Evolutionary conservation across 2,797 vertebrate species (phyloP), one percentile per base, ranked within the genome.

Genomic region (Halcyon badia): DNA sequence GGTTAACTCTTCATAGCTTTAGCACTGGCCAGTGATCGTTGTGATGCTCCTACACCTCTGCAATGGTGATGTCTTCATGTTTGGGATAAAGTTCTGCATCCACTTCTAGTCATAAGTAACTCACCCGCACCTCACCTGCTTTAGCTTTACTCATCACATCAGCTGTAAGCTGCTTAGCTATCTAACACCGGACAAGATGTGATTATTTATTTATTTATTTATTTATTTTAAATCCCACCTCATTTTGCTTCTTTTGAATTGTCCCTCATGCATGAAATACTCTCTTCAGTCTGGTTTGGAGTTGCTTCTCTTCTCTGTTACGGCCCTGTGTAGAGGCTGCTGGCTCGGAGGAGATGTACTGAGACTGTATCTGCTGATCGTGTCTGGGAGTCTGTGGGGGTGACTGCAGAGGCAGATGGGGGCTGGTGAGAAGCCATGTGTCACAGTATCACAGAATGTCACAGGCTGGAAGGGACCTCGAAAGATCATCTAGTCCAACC

Each of bases 311-410:
- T 83, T 9, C 19, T 44, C 56, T 10, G 6, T 39, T n/a, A 49
- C 30, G 11, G 5, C 33, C 3, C 8, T 68, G 6, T 22, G 10
- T 42, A 49, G 54, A 56, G 39, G 14, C 35, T 85, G 42, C 42
- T 71, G 58, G 22, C 24, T 42, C 56, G n/a, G 22, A 14, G 14
- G 46, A 56, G 10, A 39, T 52, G 35, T n/a, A 15, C 58, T 21
- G 31, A 57, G 62, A 20, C 42, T 1, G 0, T 4, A 3, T 14
- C 54, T 81, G 21, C 20, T 42, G 28, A 4, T 12, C 0, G 0
- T 7, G 19, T 62, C 20, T 33, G 24, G 37, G 30, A 20, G 30
- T n/a, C 72, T 51, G 54, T 1, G 7, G 26, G 62, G 69, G 49
- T 24, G 31, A 42, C 64, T 52, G 39, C 18, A 30, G 56, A 33